These are phyloP conservation scores for Merluccius polli DNA, from an alignment of 2,797 vertebrate species.

Conservation along the genomic window DNA sequence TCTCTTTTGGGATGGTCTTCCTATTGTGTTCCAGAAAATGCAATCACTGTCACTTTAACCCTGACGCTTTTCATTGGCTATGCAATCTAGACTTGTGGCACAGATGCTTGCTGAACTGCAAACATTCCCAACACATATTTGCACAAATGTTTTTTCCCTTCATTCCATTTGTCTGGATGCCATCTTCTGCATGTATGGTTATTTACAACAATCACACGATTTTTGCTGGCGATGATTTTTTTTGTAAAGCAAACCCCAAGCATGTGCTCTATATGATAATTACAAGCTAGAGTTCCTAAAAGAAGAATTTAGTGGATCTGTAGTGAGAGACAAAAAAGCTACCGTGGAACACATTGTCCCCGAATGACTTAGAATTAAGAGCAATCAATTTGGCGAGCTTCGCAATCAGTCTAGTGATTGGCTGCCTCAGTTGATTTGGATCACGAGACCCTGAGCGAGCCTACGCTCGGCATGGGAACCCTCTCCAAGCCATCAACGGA, in stretches of 20 bases:
- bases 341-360: background rate
- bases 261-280: slow-evolving; percentile 1
- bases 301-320: background rate
- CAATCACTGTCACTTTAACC: background rate
- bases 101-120: background rate
- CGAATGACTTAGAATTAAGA: background rate
- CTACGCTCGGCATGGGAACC: background rate
- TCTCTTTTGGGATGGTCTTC: slow-evolving; percentile 5
- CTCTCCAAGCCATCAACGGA: background rate
- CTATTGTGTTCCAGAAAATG: slow-evolving; percentile 3
- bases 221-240: background rate
- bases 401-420: slow-evolving; percentile 9
- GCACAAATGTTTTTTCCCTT: background rate
- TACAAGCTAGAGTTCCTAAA: background rate
- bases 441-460: background rate
- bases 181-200: background rate
- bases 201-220: background rate
- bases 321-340: background rate
- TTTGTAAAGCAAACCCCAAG: background rate
- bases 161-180: background rate
- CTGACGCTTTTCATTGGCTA: background rate
- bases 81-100: slow-evolving; percentile 2
- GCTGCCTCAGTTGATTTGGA: slow-evolving; percentile 3
- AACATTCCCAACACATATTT: background rate
- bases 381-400: slow-evolving; percentile 3